A percentile compares a stretch with the other conserved stretches of the same genome.
Evolutionary conservation across 2,888 invertebrate genomes (phyloP).

Genomic region (Colostygia pectinataria): DNA sequence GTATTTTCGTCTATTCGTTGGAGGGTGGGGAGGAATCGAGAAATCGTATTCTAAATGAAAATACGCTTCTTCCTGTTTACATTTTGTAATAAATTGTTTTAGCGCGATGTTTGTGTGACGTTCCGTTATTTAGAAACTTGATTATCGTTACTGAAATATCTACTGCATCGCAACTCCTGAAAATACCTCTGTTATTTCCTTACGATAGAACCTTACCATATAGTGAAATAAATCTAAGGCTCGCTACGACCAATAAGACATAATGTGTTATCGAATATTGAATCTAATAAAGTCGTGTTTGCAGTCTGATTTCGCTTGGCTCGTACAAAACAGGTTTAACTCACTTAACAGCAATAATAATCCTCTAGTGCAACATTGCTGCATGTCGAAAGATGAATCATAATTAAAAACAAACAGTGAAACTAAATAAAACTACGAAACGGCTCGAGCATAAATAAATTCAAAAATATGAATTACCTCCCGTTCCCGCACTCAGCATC

Average conservation of each 20-base stretch:
- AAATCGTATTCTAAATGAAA: conserved; percentile 83
- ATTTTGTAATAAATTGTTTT: conserved; percentile 83
- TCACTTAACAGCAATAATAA: no score
- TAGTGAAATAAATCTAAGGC: no score
- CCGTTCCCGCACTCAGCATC: conserved; percentile 7
- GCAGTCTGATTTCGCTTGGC: no score
- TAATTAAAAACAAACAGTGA: conserved; percentile 23
- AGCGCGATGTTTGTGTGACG: conserved; percentile 71
- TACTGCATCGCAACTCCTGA: background rate
- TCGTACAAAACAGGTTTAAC: no score
- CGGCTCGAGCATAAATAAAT: conserved; percentile 14
- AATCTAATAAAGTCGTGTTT: no score
- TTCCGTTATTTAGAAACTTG: conserved; percentile 52
- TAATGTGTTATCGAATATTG: no score
- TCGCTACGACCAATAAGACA: no score
- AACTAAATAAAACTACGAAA: conserved; percentile 15
- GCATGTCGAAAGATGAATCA: background rate
- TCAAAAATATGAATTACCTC: conserved; percentile 15
- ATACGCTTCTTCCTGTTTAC: conserved; percentile 82
- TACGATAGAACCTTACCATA: no score
- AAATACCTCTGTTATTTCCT: background rate
- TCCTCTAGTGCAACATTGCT: conserved; percentile 4
- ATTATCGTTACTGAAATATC: background rate
- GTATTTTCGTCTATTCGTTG: conserved; percentile 78
- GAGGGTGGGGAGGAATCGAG: conserved; percentile 57